Percentiles rank a stretch among this genome's conserved stretches.
Evolutionary conservation across 2,888 invertebrate species (phyloP).

Genomic region (Drosophila infuscata): DNA sequence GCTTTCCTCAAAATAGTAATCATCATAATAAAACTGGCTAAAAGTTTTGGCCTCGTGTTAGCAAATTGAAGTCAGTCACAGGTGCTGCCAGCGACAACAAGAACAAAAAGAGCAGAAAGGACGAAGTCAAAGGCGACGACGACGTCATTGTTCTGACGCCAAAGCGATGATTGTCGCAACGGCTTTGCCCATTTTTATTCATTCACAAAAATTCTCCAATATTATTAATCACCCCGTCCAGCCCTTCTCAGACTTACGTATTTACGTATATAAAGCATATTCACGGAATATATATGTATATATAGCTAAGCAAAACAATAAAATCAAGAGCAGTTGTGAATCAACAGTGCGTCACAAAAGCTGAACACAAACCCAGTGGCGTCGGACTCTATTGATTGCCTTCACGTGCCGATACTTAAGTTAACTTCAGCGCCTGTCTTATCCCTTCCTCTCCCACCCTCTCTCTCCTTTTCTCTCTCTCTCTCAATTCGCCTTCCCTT

Average conservation of each 20-base stretch:
- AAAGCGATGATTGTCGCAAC: conserved; percentile 27
- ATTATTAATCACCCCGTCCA: conserved; percentile 65
- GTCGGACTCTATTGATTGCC: conserved; percentile 62
- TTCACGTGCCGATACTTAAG: conserved; percentile 72
- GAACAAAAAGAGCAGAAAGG: conserved; percentile 5
- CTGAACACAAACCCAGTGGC: conserved; percentile 7
- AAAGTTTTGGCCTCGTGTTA: conserved; percentile 26
- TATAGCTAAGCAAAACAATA: conserved; percentile 61
- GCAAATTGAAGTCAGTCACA: conserved; percentile 55
- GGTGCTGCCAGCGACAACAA: conserved; percentile 56
- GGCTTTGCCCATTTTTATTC: conserved; percentile 53
- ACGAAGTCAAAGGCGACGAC: conserved; percentile 53
- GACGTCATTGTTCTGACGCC: conserved; percentile 69
- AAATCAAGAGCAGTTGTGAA: conserved; percentile 70
- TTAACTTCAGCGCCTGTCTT: conserved; percentile 5
- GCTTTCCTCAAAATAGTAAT: conserved; percentile 49
- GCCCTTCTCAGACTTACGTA: neutral
- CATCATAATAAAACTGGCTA: conserved; percentile 57
- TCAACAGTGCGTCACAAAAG: conserved; percentile 76
- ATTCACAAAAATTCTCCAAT: conserved; percentile 64
- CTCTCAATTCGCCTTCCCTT: neutral
- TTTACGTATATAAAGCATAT: neutral
- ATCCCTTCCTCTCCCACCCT: neutral
- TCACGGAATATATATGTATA: conserved; percentile 13
- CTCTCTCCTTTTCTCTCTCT: neutral